Evolutionary conservation across 2,797 vertebrate genomes (phyloP), one percentile per base, ranked within the genome.

Genomic region (Ctenosaura bakeri): DNA sequence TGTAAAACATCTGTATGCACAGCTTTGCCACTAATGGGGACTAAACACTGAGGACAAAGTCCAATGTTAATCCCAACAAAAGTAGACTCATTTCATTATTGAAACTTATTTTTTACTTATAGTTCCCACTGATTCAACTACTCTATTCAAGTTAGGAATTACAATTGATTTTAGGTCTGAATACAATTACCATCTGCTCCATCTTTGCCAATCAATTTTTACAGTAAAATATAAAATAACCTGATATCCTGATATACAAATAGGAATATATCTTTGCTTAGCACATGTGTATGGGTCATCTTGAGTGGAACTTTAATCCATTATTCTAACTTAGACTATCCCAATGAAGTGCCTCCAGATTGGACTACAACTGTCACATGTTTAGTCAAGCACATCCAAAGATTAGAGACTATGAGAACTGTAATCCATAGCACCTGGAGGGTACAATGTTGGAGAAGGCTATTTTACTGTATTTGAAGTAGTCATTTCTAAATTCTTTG

Each of bases 401-500:
- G 9, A n/a, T 35, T n/a, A 73, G 18, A 38, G 35, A 14, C 6
- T 26, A 71, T 32, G 4, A 62, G 59, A 62, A 62, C 16, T 62
- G 20, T 62, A 5, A 16, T 62, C 59, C 59, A 62, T 3, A 71
- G 26, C 66, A 71, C 29, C 29, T 71, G 66, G 29, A 1, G 29
- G 66, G 26, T 6, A 71, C 66, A 9, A 29, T 71, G 26, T 12
- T 71, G 32, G 10, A n/a, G 29, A n/a, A 73, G 5, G 32, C n/a
- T 12, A n/a, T 73, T 76, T 6, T 76, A 38, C 5, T 38, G 3
- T 20, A 5, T 12, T 18, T 79, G 50, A 78, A 52, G 2, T 29
- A 52, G 46, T 74, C 13, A 74, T 74, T 85, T 73, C 6, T 74
- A 71, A 12, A 86, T 54, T 85, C 22, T 86, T 74, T 86, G 56